These are phyloP conservation scores for Chrysomela aeneicollis DNA, from an alignment of 2,888 invertebrate genomes.

Conservation along the genomic window DNA sequence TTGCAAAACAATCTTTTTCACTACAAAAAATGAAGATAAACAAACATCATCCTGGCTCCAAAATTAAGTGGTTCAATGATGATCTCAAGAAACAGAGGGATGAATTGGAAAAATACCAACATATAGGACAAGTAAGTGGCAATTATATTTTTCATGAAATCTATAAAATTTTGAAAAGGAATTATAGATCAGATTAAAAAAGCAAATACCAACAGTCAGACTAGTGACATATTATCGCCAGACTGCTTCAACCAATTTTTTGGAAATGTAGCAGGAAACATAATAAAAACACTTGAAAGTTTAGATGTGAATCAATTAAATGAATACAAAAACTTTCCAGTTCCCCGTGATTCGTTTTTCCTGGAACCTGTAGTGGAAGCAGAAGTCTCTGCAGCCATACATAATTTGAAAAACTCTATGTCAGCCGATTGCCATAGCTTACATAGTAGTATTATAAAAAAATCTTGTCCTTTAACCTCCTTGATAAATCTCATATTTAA, in stretches of 20 bases:
- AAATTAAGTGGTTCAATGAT: constrained; percentile 15
- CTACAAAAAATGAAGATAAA: not conserved
- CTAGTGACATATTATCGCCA: not conserved
- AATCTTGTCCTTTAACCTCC: no score
- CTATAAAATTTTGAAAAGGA: no score
- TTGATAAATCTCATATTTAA: no score
- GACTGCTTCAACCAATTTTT: not conserved
- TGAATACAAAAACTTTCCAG: not conserved
- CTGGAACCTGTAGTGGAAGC: no score
- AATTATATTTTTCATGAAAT: no score
- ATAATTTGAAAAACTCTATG: no score
- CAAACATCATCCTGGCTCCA: not conserved
- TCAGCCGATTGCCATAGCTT: no score
- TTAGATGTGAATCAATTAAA: not conserved
- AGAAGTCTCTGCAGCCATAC: no score
- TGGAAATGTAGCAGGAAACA: not conserved
- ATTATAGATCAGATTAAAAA: no score
- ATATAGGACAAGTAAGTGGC: not conserved
- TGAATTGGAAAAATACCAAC: constrained; percentile 4
- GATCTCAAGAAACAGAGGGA: constrained; percentile 5
- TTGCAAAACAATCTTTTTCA: constrained; percentile 6
- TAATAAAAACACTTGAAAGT: not conserved
- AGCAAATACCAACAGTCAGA: not conserved
- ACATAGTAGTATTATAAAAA: no score
- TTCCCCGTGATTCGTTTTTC: not conserved